Percentiles rank a stretch among this genome's conserved stretches.
These are phyloP conservation scores for Euspilapteryx auroguttella DNA, from an alignment of 2,888 invertebrate genomes.

Conservation along the genomic window DNA sequence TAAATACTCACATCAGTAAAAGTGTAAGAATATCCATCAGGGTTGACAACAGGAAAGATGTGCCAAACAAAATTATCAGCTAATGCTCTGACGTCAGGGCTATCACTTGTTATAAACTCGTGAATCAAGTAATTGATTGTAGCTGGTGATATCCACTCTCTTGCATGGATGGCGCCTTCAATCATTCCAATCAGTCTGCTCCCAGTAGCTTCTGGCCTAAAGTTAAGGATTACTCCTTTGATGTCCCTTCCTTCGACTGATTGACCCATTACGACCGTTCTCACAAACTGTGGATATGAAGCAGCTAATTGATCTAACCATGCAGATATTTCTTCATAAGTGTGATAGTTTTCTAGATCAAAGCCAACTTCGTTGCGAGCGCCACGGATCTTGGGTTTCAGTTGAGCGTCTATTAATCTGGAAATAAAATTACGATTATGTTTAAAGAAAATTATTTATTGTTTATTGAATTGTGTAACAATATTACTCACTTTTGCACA, in stretches of 20 bases:
- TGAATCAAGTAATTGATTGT: constrained; percentile 63
- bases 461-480: background rate
- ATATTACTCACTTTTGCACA: constrained; percentile 26
- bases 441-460: background rate
- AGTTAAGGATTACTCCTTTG: constrained; percentile 50
- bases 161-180: constrained; percentile 68
- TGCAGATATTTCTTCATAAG: constrained; percentile 56
- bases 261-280: constrained; percentile 52
- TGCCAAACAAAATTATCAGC: constrained; percentile 67
- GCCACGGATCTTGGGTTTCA: constrained; percentile 15
- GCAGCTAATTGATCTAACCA: constrained; percentile 60
- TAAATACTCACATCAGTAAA: constrained; percentile 41
- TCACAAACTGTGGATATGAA: constrained; percentile 48
- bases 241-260: constrained; percentile 65
- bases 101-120: constrained; percentile 51
- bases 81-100: constrained; percentile 35
- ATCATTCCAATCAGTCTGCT: constrained; percentile 51
- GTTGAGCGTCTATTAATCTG: constrained; percentile 53
- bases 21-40: constrained; percentile 65
- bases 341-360: constrained; percentile 41
- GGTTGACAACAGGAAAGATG: constrained; percentile 65
- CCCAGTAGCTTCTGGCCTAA: constrained; percentile 27
- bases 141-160: constrained; percentile 74
- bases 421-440: too few species aligned
- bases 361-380: background rate